Conservation (phyloP, 2,113 vertebrate species). For the Brachionichthys hirsutus region DNA sequence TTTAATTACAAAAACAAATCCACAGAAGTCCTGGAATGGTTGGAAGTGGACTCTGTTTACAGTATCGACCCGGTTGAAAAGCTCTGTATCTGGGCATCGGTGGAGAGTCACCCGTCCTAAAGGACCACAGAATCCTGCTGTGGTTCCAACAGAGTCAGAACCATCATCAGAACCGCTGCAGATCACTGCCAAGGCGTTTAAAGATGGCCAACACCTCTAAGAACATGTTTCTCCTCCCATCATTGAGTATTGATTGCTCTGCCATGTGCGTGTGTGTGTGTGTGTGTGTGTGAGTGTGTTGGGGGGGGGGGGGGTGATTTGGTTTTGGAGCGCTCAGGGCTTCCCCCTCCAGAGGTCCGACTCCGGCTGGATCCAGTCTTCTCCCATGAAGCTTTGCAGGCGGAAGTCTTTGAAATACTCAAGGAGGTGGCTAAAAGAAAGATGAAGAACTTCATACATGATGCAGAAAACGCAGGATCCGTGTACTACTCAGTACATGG, state of each 20-base stretch:
- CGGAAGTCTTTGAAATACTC: conserved; percentile 78
- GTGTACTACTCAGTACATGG: background rate
- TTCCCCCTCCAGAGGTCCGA: conserved; percentile 72
- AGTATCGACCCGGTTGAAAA: no score
- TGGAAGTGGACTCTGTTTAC: background rate
- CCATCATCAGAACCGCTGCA: no score
- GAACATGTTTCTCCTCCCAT: no score
- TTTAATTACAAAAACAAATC: background rate
- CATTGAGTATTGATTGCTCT: no score
- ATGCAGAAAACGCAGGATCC: background rate
- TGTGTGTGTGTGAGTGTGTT: background rate
- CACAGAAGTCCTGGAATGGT: conserved; percentile 5
- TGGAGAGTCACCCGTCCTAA: no score
- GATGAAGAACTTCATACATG: background rate
- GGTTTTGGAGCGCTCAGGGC: conserved; percentile 31
- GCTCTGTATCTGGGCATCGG: no score
- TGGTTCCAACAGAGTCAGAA: no score
- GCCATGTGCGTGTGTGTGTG: conserved; percentile 38
- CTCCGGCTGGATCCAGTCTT: conserved; percentile 73
- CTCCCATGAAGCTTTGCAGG: conserved; percentile 79
- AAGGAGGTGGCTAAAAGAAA: conserved; percentile 61
- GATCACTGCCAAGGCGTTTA: no score
- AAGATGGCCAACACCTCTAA: no score
- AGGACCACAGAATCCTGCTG: no score
- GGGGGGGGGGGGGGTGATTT: background rate